Conservation (phyloP, 2,797 vertebrate species). For the Xenentodon cancila region DNA sequence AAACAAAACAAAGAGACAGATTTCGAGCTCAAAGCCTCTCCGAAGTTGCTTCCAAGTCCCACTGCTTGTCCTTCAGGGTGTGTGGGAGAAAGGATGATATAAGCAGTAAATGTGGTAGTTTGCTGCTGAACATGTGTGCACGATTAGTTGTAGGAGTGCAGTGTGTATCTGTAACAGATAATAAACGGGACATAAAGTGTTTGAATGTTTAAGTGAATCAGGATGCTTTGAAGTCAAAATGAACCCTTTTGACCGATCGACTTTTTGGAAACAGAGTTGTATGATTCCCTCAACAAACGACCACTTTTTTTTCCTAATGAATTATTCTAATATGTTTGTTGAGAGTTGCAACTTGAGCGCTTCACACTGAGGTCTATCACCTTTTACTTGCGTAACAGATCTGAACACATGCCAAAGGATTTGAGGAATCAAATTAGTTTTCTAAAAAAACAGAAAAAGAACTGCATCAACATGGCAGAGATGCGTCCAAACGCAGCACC, state of each 20-base stretch:
- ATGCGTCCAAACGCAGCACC: too few relatives aligned
- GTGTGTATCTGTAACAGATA: background rate
- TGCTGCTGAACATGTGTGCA: constrained; percentile 27
- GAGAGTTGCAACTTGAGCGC: too few relatives aligned
- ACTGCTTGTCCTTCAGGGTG: constrained; percentile 45
- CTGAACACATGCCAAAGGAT: too few relatives aligned
- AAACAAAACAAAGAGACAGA: constrained; percentile 41
- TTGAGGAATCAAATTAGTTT: too few relatives aligned
- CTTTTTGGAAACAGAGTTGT: too few relatives aligned
- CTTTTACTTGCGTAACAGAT: too few relatives aligned
- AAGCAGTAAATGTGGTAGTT: constrained; percentile 48
- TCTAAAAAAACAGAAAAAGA: too few relatives aligned
- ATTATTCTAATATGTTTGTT: too few relatives aligned
- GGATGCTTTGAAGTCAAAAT: constrained; percentile 29
- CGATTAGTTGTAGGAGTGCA: constrained; percentile 16
- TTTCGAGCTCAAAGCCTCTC: constrained; percentile 50
- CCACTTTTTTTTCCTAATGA: too few relatives aligned
- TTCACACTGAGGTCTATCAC: too few relatives aligned
- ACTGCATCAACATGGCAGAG: too few relatives aligned
- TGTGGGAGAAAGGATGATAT: constrained; percentile 16
- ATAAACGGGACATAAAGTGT: background rate
- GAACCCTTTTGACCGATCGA: constrained; percentile 3
- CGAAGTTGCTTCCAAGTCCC: constrained; percentile 60
- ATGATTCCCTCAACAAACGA: too few relatives aligned
- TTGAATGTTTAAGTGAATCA: constrained; percentile 3